A percentile compares a stretch with the other conserved stretches of the same genome.
These are phyloP conservation scores for Dynastes hyllus DNA, from an alignment of 2,888 invertebrate genomes.

Conservation along the genomic window DNA sequence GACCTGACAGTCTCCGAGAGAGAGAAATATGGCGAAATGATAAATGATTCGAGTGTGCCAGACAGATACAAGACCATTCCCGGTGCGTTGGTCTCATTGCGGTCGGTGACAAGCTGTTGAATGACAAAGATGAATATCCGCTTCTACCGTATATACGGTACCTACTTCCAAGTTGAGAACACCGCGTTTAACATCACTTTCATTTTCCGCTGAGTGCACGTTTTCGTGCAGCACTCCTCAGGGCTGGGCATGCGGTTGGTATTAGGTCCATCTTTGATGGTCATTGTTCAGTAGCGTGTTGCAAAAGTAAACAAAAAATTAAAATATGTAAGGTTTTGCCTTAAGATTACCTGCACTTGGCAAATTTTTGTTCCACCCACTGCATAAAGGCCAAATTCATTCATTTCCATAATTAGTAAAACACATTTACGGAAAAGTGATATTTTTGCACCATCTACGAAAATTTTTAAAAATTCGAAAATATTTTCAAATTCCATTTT, in stretches of 20 bases:
- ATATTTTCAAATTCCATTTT: no score
- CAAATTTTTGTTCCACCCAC: no score
- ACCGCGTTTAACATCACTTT: conserved; percentile 21
- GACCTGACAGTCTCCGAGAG: conserved; percentile 59
- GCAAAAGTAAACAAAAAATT: no score
- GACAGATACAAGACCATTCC: conserved; percentile 66
- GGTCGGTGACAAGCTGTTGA: conserved; percentile 68
- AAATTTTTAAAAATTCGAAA: no score
- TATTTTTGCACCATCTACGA: no score
- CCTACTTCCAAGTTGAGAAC: conserved; percentile 20
- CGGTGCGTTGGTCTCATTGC: conserved; percentile 65
- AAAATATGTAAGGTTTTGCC: no score
- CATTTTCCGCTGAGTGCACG: conserved; percentile 13
- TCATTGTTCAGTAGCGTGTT: no score
- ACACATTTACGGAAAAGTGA: no score
- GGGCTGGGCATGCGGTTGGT: not conserved
- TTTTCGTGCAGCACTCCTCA: not conserved
- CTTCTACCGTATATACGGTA: conserved; percentile 16
- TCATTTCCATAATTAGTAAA: no score
- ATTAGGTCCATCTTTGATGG: no score
- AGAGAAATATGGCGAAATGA: conserved; percentile 67
- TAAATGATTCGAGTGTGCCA: conserved; percentile 67
- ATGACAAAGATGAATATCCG: conserved; percentile 63
- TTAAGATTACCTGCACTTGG: no score
- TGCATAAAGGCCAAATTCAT: no score